These are phyloP conservation scores for Scylla paramamosain DNA, from an alignment of 1,140 invertebrate genomes.

Conservation along the genomic window DNA sequence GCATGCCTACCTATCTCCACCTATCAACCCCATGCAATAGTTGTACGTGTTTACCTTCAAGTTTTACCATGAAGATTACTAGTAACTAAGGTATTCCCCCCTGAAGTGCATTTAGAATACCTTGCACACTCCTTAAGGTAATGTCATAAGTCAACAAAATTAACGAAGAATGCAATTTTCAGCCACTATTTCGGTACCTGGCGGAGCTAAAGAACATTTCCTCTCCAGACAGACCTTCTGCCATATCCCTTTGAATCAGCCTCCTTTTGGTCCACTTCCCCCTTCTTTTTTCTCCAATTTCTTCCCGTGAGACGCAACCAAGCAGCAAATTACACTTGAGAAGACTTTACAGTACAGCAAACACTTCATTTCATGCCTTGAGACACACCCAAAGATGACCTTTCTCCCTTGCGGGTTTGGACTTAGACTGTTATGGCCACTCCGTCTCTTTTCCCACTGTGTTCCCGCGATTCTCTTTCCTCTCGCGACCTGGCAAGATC, in stretches of 20 bases:
- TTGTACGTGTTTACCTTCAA: no score
- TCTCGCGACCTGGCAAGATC: background rate
- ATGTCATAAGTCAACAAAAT: no score
- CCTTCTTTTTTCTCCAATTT: background rate
- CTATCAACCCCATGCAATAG: no score
- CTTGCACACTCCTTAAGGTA: no score
- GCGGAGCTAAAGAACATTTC: background rate
- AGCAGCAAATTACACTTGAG: constrained; percentile 43
- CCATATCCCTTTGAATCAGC: background rate
- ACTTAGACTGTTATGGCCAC: background rate
- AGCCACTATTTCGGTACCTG: no score
- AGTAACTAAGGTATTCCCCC: no score
- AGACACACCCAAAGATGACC: constrained; percentile 59
- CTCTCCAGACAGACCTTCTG: background rate
- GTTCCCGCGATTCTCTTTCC: background rate
- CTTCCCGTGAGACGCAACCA: background rate
- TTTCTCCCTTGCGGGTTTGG: background rate
- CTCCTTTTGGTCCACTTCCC: background rate
- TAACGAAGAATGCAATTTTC: no score
- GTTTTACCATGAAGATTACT: no score
- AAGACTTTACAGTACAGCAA: constrained; percentile 30
- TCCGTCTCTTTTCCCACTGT: background rate
- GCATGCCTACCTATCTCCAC: no score
- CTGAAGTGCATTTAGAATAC: no score
- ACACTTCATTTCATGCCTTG: constrained; percentile 57